A percentile compares a stretch with the other conserved stretches of the same genome.
Evolutionary conservation across 2,888 invertebrate genomes (phyloP).

Genomic region (Xestobium rufovillosum): DNA sequence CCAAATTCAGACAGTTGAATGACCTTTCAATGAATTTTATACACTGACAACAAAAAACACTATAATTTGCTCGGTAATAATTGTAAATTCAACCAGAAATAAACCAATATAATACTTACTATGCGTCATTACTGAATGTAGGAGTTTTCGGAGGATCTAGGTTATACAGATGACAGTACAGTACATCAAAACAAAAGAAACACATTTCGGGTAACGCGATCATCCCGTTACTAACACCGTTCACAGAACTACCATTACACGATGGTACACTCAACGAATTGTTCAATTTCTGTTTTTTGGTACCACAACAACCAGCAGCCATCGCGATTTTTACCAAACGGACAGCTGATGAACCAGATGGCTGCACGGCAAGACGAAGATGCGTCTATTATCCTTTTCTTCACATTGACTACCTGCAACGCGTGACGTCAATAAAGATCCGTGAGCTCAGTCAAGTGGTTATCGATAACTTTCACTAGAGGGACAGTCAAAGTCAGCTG

Average conservation of each 20-base stretch:
- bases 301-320: conserved; percentile 88
- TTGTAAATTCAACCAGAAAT: conserved; percentile 9
- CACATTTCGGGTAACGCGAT: conserved; percentile 95
- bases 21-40: conserved; percentile 28
- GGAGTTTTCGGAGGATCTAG: conserved; percentile 87
- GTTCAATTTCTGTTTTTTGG: conserved; percentile 86
- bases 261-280: conserved; percentile 45
- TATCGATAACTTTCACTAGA: too few species aligned
- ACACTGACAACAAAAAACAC: background rate
- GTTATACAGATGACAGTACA: conserved; percentile 89
- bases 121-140: conserved; percentile 89
- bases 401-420: background rate
- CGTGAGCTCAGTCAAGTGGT: too few species aligned
- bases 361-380: conserved; percentile 17
- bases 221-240: conserved; percentile 38
- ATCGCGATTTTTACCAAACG: conserved; percentile 46
- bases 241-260: conserved; percentile 38
- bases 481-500: too few species aligned
- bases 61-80: too few species aligned
- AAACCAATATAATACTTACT: conserved; percentile 58
- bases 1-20: conserved; percentile 31
- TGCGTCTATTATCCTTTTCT: too few species aligned
- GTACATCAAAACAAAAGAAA: conserved; percentile 98
- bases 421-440: conserved; percentile 2
- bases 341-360: conserved; percentile 20